These are phyloP conservation scores for Lasiommata megera DNA, from an alignment of 2,888 invertebrate genomes.

Conservation along the genomic window DNA sequence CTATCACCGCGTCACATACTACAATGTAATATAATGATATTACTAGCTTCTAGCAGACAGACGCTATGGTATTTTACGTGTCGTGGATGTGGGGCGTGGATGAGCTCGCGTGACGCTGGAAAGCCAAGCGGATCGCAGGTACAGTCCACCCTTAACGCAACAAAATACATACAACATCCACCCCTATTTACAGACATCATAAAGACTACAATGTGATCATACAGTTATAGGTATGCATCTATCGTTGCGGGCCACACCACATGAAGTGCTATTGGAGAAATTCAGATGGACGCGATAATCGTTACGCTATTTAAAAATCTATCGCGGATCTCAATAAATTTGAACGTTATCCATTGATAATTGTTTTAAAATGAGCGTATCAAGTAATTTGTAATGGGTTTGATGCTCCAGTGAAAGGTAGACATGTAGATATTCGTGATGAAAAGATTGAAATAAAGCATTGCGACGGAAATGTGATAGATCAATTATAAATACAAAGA, in stretches of 20 bases:
- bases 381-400: slow-evolving; percentile 32
- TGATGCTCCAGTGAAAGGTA: slow-evolving; percentile 17
- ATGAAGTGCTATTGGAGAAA: slow-evolving; percentile 41
- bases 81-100: slow-evolving; percentile 43
- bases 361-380: slow-evolving; percentile 30
- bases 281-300: slow-evolving; percentile 46
- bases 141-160: slow-evolving; percentile 14
- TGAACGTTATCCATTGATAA: slow-evolving; percentile 39
- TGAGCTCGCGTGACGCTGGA: slow-evolving; percentile 41
- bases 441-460: neutral
- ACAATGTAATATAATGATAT: neutral
- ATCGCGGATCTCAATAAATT: slow-evolving; percentile 42
- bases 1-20: no score
- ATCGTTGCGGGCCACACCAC: slow-evolving; percentile 25
- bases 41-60: neutral
- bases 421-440: neutral
- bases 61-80: slow-evolving; percentile 44
- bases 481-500: no score
- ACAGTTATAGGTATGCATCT: slow-evolving; percentile 1
- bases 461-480: neutral
- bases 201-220: slow-evolving; percentile 21
- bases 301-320: slow-evolving; percentile 42
- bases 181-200: slow-evolving; percentile 8
- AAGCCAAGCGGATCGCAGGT: slow-evolving; percentile 29
- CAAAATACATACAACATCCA: slow-evolving; percentile 16